Evolutionary conservation across 2,888 invertebrate genomes (phyloP).

Genomic region (Mantis religiosa): DNA sequence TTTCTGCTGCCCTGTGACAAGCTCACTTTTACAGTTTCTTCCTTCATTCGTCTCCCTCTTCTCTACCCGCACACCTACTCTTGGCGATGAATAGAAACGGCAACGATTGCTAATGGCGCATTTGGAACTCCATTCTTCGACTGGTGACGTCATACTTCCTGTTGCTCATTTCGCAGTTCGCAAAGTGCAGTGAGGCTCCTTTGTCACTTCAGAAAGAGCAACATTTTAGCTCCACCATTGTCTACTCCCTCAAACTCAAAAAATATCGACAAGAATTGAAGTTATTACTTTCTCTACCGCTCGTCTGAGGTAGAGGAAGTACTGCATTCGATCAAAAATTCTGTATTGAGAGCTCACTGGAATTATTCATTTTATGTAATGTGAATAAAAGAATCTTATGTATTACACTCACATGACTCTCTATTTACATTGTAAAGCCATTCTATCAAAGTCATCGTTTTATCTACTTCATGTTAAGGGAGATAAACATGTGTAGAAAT

Average conservation of each 20-base stretch:
- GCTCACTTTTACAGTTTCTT: neutral
- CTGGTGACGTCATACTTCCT: slow-evolving; percentile 25
- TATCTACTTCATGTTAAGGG: too few species aligned
- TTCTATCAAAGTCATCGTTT: too few species aligned
- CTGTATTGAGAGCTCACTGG: too few species aligned
- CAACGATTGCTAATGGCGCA: slow-evolving; percentile 9
- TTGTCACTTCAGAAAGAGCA: neutral
- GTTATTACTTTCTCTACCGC: too few species aligned
- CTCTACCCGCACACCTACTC: neutral
- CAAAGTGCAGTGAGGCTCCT: neutral
- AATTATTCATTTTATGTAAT: too few species aligned
- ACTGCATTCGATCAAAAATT: too few species aligned
- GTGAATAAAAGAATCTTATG: too few species aligned
- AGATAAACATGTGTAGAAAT: too few species aligned
- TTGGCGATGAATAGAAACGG: slow-evolving; percentile 5
- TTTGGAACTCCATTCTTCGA: slow-evolving; percentile 13
- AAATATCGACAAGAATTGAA: too few species aligned
- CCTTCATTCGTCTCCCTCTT: neutral
- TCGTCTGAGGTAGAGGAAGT: too few species aligned
- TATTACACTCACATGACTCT: too few species aligned
- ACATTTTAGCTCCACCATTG: neutral
- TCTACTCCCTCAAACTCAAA: neutral
- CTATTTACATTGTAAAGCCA: too few species aligned
- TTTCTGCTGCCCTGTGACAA: neutral
- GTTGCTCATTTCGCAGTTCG: slow-evolving; percentile 15